Evolutionary conservation across 2,888 invertebrate genomes (phyloP).

Genomic region (Tupiocoris notatus): DNA sequence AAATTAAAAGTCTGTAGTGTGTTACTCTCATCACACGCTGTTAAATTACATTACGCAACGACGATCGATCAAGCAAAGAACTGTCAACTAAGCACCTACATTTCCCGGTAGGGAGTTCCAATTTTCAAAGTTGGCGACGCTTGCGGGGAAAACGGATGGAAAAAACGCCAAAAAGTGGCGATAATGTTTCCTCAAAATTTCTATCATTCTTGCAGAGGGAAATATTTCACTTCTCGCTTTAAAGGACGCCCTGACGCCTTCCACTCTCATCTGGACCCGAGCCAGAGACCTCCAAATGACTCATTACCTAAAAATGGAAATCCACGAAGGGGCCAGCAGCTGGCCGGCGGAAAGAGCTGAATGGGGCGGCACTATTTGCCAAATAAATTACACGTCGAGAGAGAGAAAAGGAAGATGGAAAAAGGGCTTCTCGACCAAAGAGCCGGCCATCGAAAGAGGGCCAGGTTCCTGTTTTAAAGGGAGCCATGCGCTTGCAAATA

Average conservation of each 20-base stretch:
- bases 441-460: not conserved
- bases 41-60: no score
- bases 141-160: not conserved
- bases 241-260: constrained; percentile 11
- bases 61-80: no score
- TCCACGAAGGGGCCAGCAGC: not conserved
- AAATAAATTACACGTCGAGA: constrained; percentile 8
- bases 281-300: constrained; percentile 17
- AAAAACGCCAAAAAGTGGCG: not conserved
- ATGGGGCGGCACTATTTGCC: constrained; percentile 10
- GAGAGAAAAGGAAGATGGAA: not conserved
- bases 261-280: constrained; percentile 4
- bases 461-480: not conserved
- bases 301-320: constrained; percentile 31
- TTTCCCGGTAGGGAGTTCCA: no score
- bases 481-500: not conserved
- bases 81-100: no score
- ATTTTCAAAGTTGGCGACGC: no score
- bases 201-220: not conserved
- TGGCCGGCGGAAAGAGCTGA: constrained; percentile 9
- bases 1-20: no score
- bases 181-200: not conserved
- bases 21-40: no score
- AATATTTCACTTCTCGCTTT: constrained; percentile 12
- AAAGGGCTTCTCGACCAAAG: not conserved